Evolutionary conservation across 2,797 vertebrate species (phyloP), one percentile per base, ranked within the genome.

Genomic region (Thalassophryne amazonica): DNA sequence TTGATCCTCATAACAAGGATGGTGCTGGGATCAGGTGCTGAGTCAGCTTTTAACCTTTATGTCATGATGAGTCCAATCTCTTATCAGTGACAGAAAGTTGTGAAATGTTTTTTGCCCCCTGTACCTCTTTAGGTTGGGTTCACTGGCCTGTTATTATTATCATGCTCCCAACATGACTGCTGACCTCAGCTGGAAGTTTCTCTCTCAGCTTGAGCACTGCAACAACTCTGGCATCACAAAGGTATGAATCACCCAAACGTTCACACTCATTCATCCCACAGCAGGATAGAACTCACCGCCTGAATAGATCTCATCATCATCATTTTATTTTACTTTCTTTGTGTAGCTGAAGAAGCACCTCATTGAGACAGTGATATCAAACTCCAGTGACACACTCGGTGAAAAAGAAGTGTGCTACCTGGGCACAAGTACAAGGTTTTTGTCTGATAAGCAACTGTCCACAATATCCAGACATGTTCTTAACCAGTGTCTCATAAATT

Each of bases 301-400:
- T 2, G n/a, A 27, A 10, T 10, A 9, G 1, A 4, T 30, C 22
- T 28, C 3, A 15, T 43, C 14, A 27, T 22, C 31, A 7, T 39
- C 1, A 3, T 7, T 36, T 6, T 25, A 2, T 10, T 11, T 41
- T 4, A 36, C 1, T 45, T 41, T 25, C 34, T 20, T 13, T 10
- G 52, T 46, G 17, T 45, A 92, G 89, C 22, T 88, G 37, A 90
- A 73, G 71, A 78, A 42, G 25, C 23, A 1, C 5, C 72, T 91
- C 10, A 33, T 80, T 18, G 42, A 32, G n/a, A 46, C 19, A 28
- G 5, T 86, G 40, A 29, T 69, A 9, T 60, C 46, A 10, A 17
- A 20, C 1, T 13, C 11, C 25, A 0, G 12, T 9, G n/a, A 7
- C 11, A 12, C 1, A 3, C 1, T 0, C 15, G 0, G 12, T 12